These are phyloP conservation scores for Chymomyza costata DNA, from an alignment of 1,140 invertebrate genomes.

Conservation along the genomic window DNA sequence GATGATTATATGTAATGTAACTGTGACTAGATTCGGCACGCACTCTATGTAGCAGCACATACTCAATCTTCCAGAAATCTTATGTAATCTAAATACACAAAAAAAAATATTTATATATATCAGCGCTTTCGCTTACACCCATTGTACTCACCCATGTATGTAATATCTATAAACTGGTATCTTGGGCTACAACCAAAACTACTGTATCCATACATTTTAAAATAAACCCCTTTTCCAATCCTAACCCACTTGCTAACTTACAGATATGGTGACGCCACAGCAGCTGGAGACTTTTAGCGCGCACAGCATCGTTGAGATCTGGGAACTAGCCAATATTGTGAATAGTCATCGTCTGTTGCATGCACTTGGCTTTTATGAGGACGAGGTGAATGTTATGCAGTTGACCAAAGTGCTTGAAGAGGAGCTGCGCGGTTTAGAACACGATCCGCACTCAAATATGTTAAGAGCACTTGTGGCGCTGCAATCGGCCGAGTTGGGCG, in stretches of 20 bases:
- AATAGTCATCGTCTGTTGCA: conserved; percentile 80
- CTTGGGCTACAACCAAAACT: conserved; percentile 46
- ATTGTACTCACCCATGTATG: no score
- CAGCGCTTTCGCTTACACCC: conserved; percentile 21
- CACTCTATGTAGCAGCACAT: conserved; percentile 19
- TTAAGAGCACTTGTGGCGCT: conserved; percentile 78
- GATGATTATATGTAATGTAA: no score
- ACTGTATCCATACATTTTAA: no score
- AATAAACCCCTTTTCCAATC: conserved; percentile 4
- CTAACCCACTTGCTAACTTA: conserved; percentile 23
- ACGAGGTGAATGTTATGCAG: conserved; percentile 81
- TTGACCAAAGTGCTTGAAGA: conserved; percentile 85
- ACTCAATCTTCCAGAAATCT: background rate
- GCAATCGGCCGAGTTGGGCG: conserved; percentile 79
- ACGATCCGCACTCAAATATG: conserved; percentile 51
- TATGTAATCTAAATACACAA: no score
- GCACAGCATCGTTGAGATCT: conserved; percentile 81
- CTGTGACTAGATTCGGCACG: background rate
- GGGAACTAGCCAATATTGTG: conserved; percentile 82
- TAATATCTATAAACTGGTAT: conserved; percentile 37
- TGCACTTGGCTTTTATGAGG: conserved; percentile 82
- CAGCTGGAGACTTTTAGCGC: conserved; percentile 69
- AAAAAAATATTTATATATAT: conserved; percentile 2
- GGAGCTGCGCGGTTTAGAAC: conserved; percentile 76
- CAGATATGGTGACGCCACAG: conserved; percentile 57